phyloP scores from a whole-genome alignment of 2,113 vertebrate genomes.

The Triplophysa rosa region DNA sequence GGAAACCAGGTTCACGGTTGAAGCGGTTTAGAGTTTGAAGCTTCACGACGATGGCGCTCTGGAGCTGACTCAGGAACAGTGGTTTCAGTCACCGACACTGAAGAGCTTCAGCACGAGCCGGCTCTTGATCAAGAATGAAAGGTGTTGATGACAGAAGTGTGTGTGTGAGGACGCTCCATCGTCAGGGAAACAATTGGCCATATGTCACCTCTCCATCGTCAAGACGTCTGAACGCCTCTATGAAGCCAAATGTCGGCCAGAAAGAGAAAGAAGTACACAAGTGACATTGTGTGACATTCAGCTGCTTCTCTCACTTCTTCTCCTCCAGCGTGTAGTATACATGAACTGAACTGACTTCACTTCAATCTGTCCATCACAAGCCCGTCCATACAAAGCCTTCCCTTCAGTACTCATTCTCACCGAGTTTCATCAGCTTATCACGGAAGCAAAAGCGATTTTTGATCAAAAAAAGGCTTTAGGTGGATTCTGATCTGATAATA shows the following conservation, averaged over 20 bases:
- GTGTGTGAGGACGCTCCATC: background rate
- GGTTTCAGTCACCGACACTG: background rate
- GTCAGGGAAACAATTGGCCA: constrained; percentile 63
- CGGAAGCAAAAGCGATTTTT: too few species aligned
- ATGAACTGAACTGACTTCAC: too few species aligned
- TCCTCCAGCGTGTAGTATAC: background rate
- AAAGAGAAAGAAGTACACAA: background rate
- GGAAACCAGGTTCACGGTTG: constrained; percentile 64
- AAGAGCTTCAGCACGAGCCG: background rate
- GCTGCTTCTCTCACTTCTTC: background rate
- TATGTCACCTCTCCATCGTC: constrained; percentile 36
- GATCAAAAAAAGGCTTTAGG: too few species aligned
- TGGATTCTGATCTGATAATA: too few species aligned
- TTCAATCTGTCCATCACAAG: too few species aligned
- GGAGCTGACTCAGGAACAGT: background rate
- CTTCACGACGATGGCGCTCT: background rate
- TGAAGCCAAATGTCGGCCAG: background rate
- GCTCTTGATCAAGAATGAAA: too few species aligned
- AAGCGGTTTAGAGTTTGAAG: constrained; percentile 43
- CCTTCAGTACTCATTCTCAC: too few species aligned
- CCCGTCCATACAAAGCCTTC: too few species aligned
- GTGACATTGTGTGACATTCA: background rate
- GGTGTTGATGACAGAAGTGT: too few species aligned
- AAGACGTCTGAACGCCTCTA: background rate
- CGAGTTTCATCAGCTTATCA: too few species aligned